Conservation (phyloP, 2,797 vertebrate species). For the Squalus acanthias region DNA sequence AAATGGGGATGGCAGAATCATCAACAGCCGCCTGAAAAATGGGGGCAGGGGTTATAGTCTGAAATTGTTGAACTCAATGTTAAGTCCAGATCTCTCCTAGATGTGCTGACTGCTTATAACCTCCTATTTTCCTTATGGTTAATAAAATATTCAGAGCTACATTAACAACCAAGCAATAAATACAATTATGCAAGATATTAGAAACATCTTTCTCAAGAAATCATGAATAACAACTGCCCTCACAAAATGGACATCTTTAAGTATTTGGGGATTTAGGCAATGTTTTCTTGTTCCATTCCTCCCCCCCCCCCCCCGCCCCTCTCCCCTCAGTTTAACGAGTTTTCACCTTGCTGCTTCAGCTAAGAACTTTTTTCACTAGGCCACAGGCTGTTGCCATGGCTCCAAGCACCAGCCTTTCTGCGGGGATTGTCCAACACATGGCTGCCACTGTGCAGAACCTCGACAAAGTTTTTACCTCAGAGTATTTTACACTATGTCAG, state of each 20-base stretch:
- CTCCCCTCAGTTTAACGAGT: neutral
- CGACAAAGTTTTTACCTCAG: neutral
- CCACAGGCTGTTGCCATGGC: neutral
- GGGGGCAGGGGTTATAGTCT: too few relatives aligned
- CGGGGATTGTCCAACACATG: neutral
- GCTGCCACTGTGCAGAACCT: neutral
- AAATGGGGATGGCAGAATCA: too few relatives aligned
- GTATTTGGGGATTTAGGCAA: too few relatives aligned
- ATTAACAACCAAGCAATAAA: neutral
- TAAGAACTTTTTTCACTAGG: neutral
- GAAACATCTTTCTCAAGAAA: neutral
- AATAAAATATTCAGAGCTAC: neutral
- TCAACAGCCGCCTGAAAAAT: too few relatives aligned
- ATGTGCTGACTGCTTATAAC: neutral
- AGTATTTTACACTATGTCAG: neutral
- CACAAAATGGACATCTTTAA: neutral
- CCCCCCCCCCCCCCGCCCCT: too few relatives aligned
- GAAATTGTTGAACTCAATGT: too few relatives aligned
- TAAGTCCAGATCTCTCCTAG: neutral
- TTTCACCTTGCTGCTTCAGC: neutral
- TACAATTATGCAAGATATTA: neutral
- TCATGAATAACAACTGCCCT: neutral
- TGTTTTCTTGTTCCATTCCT: neutral
- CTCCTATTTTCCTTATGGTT: neutral
- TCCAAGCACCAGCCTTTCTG: neutral